phyloP scores from a whole-genome alignment of 1,140 invertebrate species.

The Theocolax elegans region DNA sequence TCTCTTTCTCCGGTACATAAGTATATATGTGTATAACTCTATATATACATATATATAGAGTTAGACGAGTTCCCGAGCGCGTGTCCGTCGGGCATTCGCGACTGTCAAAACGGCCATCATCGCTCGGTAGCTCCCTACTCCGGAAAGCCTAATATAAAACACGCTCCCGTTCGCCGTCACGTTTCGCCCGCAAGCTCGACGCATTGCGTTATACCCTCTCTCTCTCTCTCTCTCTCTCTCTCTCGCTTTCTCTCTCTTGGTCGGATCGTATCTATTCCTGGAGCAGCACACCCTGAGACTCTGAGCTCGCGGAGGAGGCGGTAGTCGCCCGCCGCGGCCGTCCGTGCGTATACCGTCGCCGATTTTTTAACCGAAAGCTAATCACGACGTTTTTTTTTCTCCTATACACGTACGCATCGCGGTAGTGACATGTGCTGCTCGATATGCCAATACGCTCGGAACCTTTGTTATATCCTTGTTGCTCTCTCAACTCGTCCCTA shows the following conservation, averaged over 20 bases:
- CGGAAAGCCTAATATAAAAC: constrained; percentile 32
- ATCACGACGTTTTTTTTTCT: too few relatives aligned
- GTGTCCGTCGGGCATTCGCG: constrained; percentile 2
- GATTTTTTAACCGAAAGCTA: background rate
- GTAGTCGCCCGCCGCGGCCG: constrained; percentile 18
- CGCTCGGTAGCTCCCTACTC: background rate
- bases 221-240: background rate
- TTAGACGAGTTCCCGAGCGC: too few relatives aligned
- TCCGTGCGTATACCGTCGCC: background rate
- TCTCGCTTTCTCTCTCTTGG: background rate
- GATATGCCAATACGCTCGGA: too few relatives aligned
- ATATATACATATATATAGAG: too few relatives aligned
- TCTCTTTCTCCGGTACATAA: too few relatives aligned
- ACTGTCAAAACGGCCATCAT: constrained; percentile 25
- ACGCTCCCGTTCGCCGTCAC: constrained; percentile 36
- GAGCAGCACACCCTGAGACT: constrained; percentile 31
- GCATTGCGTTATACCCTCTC: constrained; percentile 39
- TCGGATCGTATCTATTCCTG: constrained; percentile 40
- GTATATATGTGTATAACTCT: too few relatives aligned
- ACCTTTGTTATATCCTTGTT: too few relatives aligned
- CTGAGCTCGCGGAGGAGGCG: constrained; percentile 9
- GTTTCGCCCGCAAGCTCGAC: constrained; percentile 45
- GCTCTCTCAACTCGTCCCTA: too few relatives aligned
- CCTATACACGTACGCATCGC: too few relatives aligned
- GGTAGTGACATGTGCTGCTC: too few relatives aligned